A percentile compares a stretch with the other conserved stretches of the same genome.
These are phyloP conservation scores for Pedionomus torquatus DNA, from an alignment of 2,113 vertebrate genomes.

Conservation along the genomic window DNA sequence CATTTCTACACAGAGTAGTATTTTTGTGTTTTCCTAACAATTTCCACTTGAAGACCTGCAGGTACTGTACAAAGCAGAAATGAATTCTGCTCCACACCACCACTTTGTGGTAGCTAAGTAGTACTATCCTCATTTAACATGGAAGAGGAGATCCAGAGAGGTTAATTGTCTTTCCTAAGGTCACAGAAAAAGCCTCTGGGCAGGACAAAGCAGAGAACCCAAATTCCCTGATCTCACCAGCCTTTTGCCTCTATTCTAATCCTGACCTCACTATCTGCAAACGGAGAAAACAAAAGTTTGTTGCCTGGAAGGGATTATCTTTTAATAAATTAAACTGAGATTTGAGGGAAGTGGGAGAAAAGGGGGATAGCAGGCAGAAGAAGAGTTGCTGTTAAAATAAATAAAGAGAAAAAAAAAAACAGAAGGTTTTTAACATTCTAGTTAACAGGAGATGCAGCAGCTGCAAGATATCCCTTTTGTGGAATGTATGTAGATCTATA, in stretches of 20 bases:
- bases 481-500: neutral
- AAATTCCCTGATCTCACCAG: conserved; percentile 16
- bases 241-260: neutral
- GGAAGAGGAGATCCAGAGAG: conserved; percentile 19
- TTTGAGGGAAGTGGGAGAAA: neutral
- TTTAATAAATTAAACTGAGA: neutral
- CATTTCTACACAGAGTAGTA: neutral
- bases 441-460: neutral
- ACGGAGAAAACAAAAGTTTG: conserved; percentile 26
- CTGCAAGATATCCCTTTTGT: neutral
- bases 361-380: neutral
- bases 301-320: neutral
- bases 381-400: neutral
- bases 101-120: conserved; percentile 45
- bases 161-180: conserved; percentile 61
- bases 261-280: neutral
- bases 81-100: conserved; percentile 60
- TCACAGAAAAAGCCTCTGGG: conserved; percentile 44
- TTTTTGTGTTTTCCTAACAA: conserved; percentile 4
- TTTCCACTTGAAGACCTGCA: conserved; percentile 1
- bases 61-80: neutral
- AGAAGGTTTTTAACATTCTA: neutral
- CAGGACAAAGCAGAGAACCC: conserved; percentile 38
- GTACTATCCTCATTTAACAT: conserved; percentile 19
- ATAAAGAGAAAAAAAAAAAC: neutral